Conservation (phyloP, 1,140 invertebrate species). For the Drosophila murphyi region DNA sequence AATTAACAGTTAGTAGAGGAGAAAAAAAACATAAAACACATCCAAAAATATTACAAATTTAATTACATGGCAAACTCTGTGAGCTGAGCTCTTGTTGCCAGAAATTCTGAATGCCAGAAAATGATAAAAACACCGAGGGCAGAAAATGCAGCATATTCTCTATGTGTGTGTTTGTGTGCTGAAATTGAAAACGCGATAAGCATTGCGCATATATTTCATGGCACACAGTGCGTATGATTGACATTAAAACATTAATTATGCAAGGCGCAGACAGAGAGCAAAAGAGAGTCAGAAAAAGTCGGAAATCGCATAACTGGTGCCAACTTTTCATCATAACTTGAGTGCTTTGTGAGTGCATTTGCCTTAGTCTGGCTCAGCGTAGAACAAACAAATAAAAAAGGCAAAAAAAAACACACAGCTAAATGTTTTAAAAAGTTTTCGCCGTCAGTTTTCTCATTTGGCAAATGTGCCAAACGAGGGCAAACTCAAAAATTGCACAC, state of each 20-base stretch:
- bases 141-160: conserved; percentile 12
- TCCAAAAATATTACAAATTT: conserved; percentile 57
- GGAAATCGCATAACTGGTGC: conserved; percentile 38
- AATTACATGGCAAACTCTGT: conserved; percentile 62
- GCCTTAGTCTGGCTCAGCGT: conserved; percentile 11
- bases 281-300: conserved; percentile 2
- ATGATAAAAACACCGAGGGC: background rate
- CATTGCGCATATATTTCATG: conserved; percentile 72
- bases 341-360: conserved; percentile 41
- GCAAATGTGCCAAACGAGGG: conserved; percentile 27
- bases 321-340: conserved; percentile 43
- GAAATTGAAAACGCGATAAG: conserved; percentile 61
- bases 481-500: conserved; percentile 43
- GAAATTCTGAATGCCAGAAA: background rate
- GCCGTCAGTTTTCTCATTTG: conserved; percentile 35
- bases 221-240: conserved; percentile 79
- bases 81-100: conserved; percentile 17
- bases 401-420: conserved; percentile 10
- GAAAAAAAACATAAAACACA: conserved; percentile 21
- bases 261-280: conserved; percentile 45
- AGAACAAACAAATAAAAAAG: background rate
- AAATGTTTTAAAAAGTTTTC: conserved; percentile 37
- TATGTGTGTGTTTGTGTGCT: background rate
- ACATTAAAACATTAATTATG: conserved; percentile 82
- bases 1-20: conserved; percentile 19